These are phyloP conservation scores for Macrostomum lignano DNA, from an alignment of 1,140 invertebrate genomes.

Conservation along the genomic window DNA sequence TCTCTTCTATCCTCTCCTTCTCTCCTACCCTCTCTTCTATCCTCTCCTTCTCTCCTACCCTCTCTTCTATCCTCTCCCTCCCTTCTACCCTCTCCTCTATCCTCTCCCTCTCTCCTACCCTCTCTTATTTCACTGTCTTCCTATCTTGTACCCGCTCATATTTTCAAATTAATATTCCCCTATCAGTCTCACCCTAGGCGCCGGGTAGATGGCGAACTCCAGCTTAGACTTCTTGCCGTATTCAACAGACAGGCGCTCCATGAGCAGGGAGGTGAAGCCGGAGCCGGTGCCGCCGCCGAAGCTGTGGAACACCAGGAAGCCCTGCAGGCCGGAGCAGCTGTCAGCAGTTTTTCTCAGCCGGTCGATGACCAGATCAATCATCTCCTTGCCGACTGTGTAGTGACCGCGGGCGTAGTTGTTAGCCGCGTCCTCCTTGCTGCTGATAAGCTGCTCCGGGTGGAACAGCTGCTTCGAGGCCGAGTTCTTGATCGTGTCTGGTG, in stretches of 20 bases:
- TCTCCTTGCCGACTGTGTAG: conserved; percentile 34
- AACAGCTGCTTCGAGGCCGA: conserved; percentile 16
- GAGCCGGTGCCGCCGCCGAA: conserved; percentile 42
- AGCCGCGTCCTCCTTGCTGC: conserved; percentile 18
- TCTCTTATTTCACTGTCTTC: no score
- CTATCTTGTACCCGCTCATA: no score
- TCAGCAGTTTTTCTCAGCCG: conserved; percentile 38
- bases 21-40: no score
- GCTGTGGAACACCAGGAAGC: conserved; percentile 32
- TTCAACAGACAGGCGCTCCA: conserved; percentile 58
- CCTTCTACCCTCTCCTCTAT: no score
- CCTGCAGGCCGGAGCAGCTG: conserved; percentile 47
- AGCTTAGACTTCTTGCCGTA: conserved; percentile 63
- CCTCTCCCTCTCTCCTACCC: no score
- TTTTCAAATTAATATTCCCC: no score
- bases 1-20: no score
- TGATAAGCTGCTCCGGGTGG: conserved; percentile 22
- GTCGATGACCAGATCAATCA: conserved; percentile 26
- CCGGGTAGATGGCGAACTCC: conserved; percentile 55
- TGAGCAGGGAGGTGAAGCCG: conserved; percentile 53
- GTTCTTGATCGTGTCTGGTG: conserved; percentile 13
- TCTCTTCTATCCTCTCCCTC: no score
- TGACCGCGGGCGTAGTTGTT: conserved; percentile 34
- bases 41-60: no score
- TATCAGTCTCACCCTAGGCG: conserved; percentile 39